Evolutionary conservation across 2,113 vertebrate genomes (phyloP).

Genomic region (Gracilinanus agilis): DNA sequence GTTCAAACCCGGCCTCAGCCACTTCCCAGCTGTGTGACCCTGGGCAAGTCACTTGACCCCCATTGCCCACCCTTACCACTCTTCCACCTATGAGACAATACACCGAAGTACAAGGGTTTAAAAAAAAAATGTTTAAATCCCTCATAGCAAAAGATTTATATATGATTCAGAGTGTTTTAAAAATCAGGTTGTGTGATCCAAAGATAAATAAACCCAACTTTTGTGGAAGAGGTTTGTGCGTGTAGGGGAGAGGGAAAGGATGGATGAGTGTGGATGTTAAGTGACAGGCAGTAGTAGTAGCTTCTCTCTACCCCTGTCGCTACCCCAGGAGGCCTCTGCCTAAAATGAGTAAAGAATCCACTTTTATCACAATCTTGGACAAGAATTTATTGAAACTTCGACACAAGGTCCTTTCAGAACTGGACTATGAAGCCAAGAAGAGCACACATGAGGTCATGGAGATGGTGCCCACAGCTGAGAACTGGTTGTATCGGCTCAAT

Average conservation of each 20-base stretch:
- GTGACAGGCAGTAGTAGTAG: not conserved
- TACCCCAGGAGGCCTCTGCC: conserved; percentile 73
- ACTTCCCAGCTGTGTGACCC: too few relatives aligned
- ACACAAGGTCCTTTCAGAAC: conserved; percentile 49
- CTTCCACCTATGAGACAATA: too few relatives aligned
- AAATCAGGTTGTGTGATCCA: not conserved
- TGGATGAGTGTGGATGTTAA: not conserved
- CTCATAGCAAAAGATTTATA: not conserved
- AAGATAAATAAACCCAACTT: not conserved
- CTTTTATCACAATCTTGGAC: conserved; percentile 70
- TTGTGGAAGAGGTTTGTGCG: not conserved
- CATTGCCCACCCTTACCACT: too few relatives aligned
- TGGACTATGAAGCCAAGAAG: not conserved
- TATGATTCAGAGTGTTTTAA: not conserved
- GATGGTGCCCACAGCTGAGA: conserved; percentile 70
- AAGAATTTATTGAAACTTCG: conserved; percentile 72
- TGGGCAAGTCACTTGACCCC: too few relatives aligned
- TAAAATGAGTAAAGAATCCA: conserved; percentile 29
- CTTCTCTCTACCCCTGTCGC: not conserved
- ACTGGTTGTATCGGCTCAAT: conserved; percentile 72
- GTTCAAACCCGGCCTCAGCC: too few relatives aligned
- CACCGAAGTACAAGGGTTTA: too few relatives aligned
- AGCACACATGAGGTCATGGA: not conserved
- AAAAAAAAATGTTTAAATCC: not conserved
- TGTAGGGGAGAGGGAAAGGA: not conserved